Base-by-base conservation (phyloP, 2,113 vertebrate genomes). In the Callipepla californica region DNA sequence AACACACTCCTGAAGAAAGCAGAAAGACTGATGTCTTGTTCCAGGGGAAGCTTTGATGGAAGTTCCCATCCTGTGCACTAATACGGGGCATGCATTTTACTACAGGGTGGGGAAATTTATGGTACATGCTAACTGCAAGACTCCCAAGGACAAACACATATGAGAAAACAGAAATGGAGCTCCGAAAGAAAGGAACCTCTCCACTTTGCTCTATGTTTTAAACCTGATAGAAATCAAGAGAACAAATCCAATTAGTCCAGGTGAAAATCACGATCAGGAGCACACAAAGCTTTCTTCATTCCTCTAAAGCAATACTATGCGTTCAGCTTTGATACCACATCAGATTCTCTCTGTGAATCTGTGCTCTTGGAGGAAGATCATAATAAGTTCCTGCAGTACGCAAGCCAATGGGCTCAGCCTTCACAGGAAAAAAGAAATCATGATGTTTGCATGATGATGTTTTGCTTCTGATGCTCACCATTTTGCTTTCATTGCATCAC, bases 401-500 rank as follows among this genome's bases (percentile, higher is more conserved):
- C 36, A 80, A 84, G 11, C 9, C 51, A 87, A 38, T 7, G 32
- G 30, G 10, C 19, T 75, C 34, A 44, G 17, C 12, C 61, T 57
- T 73, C 36, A 73, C 9, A 17, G 22, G 8, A 28, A 28, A 34
- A 42, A 22, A 51, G 28, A 34, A 63, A 21, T 38, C 76, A 73
- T 38, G 85, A 92, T 61, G 19, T 50, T 90, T 92, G 82, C 44
- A 36, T 68, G 44, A 83, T 7, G 89, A 68, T 53, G 83, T 53
- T 90, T 74, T 84, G 25, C 59, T 94, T 96, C 94, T 18, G 2
- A 48, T 61, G 25, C 28, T 45, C 85, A 58, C 82, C 93, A 79
- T 85, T 97, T 95, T 92, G 74, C 66, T 96, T 92, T 93, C 92
- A 50, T 85, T 85, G 58, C 66, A 51, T 69, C 36, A 42, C 38